These are phyloP conservation scores for Thecophora atra DNA, from an alignment of 2,888 invertebrate species.

Conservation along the genomic window DNA sequence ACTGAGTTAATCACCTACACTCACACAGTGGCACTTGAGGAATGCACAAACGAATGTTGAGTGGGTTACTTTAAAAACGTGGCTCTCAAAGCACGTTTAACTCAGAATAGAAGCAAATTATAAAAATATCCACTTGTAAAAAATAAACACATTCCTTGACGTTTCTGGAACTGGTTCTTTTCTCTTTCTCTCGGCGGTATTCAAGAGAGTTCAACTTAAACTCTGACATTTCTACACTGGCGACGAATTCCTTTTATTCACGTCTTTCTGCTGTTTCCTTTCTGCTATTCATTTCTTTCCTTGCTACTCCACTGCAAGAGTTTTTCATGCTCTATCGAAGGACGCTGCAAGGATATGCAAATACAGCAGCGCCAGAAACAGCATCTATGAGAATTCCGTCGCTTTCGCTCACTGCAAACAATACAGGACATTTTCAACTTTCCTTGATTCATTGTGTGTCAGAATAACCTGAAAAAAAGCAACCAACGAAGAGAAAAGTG, in stretches of 20 bases:
- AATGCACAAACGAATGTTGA: background rate
- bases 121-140: background rate
- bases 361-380: background rate
- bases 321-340: no score
- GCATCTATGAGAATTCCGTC: background rate
- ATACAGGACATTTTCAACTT: no score
- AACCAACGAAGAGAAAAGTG: no score
- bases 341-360: conserved; percentile 16
- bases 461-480: no score
- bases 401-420: background rate
- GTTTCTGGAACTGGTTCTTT: background rate
- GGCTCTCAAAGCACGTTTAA: background rate
- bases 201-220: conserved; percentile 10
- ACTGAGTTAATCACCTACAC: background rate
- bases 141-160: background rate
- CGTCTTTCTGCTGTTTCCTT: background rate
- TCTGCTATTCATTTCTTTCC: background rate
- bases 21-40: background rate
- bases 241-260: background rate
- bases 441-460: no score
- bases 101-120: background rate
- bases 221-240: conserved; percentile 26
- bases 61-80: background rate
- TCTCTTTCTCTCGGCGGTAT: conserved; percentile 10
- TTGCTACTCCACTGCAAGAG: no score